These are phyloP conservation scores for Ia io DNA, from an alignment of 2,113 vertebrate genomes.

Conservation along the genomic window DNA sequence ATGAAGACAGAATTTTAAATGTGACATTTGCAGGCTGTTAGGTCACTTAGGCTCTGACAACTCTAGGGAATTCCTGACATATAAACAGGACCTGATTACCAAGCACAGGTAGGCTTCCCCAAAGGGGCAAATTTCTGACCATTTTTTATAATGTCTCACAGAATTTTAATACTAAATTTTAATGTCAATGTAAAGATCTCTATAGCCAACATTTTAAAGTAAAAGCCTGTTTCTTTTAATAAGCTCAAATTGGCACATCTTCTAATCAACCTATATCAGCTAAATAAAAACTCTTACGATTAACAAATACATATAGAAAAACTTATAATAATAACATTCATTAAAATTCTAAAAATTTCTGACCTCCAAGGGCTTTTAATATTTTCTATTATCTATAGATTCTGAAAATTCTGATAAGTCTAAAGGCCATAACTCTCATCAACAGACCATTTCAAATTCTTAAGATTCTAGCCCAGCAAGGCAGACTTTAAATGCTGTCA, in stretches of 20 bases:
- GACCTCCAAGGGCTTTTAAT: constrained; percentile 48
- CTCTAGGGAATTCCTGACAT: constrained; percentile 84
- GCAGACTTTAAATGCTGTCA: constrained; percentile 50
- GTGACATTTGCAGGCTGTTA: constrained; percentile 86
- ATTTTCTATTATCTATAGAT: constrained; percentile 48
- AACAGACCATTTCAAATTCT: constrained; percentile 29
- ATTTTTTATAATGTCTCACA: constrained; percentile 71
- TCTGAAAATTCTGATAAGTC: constrained; percentile 44
- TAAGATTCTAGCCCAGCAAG: background rate
- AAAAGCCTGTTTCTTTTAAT: constrained; percentile 75
- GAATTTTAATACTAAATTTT: constrained; percentile 51
- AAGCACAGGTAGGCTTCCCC: constrained; percentile 77
- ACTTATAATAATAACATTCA: constrained; percentile 53
- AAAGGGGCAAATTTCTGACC: constrained; percentile 66
- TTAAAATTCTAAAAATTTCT: constrained; percentile 50
- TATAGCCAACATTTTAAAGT: constrained; percentile 70
- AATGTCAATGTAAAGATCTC: constrained; percentile 58
- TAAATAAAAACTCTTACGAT: constrained; percentile 57
- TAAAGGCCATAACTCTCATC: constrained; percentile 51
- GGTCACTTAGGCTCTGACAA: constrained; percentile 85
- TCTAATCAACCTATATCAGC: constrained; percentile 49
- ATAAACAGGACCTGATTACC: constrained; percentile 82
- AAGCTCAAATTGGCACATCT: constrained; percentile 63
- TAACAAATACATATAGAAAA: constrained; percentile 67
- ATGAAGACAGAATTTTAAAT: constrained; percentile 87